Evolutionary conservation across 2,888 invertebrate species (phyloP), one percentile per base, ranked within the genome.

Genomic region (Neoscelio sp.): DNA sequence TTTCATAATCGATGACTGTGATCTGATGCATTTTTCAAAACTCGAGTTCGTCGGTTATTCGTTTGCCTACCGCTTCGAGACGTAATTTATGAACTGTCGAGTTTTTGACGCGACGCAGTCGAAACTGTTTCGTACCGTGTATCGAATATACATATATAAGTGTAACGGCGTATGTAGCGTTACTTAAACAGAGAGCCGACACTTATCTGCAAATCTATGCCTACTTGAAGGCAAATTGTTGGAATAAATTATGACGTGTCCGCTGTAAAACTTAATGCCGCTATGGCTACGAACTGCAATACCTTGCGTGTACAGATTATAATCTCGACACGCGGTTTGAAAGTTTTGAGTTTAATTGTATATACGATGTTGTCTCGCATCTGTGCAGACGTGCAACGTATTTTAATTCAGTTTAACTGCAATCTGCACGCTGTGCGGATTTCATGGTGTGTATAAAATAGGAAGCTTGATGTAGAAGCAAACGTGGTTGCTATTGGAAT

Each of bases 211-310:
- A 56, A 78, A 82, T 83, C 83, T 81, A 68, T 56, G 65, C 60
- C 60, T 80, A 82, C 77, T 83, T 78, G 81, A 80, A 82, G 82
- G 82, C 83, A 83, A 83, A 82, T 84, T 84, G 83, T 80, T 78
- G 75, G 81, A 81, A 84, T 84, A 84, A 84, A 83, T 83, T 82
- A 80, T 81, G 78, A 83, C 82, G 82, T 81, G 80, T 80, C 81
- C 58, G 67, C 42, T 18, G 46, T 28, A 71, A 48, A 77, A 60
- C 40, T 40, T 44, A 52, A 18, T 56, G 38, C 68, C 52, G 30
- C 44, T 26, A 20, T 17, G 56, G n/a, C 52, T 77, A 54, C 58
- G 70, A 73, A 38, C 71, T 58, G 35, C 71, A 42, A 65, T 70
- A 68, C 26, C 40, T 48, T 23, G 35, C 28, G n/a, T 30, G 8